Percentiles rank a stretch among this genome's conserved stretches.
Evolutionary conservation across 2,888 invertebrate genomes (phyloP).

Genomic region (Diaprepes abbreviatus): DNA sequence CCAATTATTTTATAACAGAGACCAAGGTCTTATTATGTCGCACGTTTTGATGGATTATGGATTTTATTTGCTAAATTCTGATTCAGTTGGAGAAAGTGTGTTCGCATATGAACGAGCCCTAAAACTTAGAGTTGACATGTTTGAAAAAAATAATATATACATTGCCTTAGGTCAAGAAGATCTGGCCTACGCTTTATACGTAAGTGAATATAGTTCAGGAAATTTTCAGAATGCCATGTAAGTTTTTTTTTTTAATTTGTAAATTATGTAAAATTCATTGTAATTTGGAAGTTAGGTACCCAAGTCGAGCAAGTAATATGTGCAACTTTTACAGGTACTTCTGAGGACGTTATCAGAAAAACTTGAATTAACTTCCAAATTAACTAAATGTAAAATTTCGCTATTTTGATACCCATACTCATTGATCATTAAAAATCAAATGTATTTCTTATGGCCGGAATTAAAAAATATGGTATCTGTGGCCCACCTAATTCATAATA

Average conservation of each 20-base stretch:
- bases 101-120: conserved; percentile 85
- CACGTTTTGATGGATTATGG: conserved; percentile 91
- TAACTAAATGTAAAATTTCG: too few species aligned
- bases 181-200: conserved; percentile 93
- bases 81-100: conserved; percentile 88
- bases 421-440: too few species aligned
- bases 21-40: conserved; percentile 85
- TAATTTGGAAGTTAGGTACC: too few species aligned
- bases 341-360: too few species aligned
- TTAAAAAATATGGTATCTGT: too few species aligned
- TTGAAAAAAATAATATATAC: conserved; percentile 87
- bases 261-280: too few species aligned
- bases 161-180: conserved; percentile 94
- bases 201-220: conserved; percentile 91
- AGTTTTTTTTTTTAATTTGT: conserved; percentile 53
- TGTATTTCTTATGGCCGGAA: too few species aligned
- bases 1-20: conserved; percentile 72
- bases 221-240: conserved; percentile 84
- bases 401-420: too few species aligned
- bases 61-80: conserved; percentile 90
- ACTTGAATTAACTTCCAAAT: too few species aligned
- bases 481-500: too few species aligned
- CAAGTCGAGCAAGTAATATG: too few species aligned
- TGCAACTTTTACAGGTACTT: too few species aligned
- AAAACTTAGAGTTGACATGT: conserved; percentile 80